Evolutionary conservation across 2,888 invertebrate genomes (phyloP), one percentile per base, ranked within the genome.

Genomic region (Meganola albula): DNA sequence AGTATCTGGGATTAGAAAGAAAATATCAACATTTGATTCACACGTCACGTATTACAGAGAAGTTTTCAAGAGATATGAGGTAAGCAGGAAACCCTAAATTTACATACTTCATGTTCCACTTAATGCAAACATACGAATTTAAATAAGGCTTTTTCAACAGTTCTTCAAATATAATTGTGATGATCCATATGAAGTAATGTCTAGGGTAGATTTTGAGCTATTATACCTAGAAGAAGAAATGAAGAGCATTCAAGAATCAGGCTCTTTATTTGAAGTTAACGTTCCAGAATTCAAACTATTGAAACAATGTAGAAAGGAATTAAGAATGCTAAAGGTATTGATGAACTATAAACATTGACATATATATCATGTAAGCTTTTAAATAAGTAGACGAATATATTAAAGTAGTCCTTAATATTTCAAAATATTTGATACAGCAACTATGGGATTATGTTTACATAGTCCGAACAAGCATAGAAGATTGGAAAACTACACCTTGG

Each of bases 401-500:
- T n/a, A n/a, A n/a, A n/a, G n/a, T n/a, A n/a, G n/a, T n/a, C n/a
- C n/a, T n/a, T n/a, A n/a, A n/a, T n/a, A n/a, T n/a, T n/a, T n/a
- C n/a, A n/a, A n/a, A n/a, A n/a, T n/a, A n/a, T n/a, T n/a, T n/a
- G n/a, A n/a, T 44, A n/a, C 68, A 96, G 91, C 95, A 96, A 90
- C 88, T 98, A 7, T 98, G 98, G 98, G 98, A 98, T 80, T 97
- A 98, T 67, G 92, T 94, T 6, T 89, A 90, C 61, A 95, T 97
- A 49, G 97, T 98, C 2, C 91, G 91, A 50, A 94, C 95, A 2
- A 93, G 95, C 62, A 95, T 98, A 37, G 94, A 96, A 60, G 96
- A 97, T 66, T 98, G 98, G 98, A 98, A 98, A 75, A 96, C 94
- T 1, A 98, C 98, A 0, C 95, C 96, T 0, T 98, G 98, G 98